Evolutionary conservation across 2,113 vertebrate species (phyloP).

Genomic region (Spea bombifrons): DNA sequence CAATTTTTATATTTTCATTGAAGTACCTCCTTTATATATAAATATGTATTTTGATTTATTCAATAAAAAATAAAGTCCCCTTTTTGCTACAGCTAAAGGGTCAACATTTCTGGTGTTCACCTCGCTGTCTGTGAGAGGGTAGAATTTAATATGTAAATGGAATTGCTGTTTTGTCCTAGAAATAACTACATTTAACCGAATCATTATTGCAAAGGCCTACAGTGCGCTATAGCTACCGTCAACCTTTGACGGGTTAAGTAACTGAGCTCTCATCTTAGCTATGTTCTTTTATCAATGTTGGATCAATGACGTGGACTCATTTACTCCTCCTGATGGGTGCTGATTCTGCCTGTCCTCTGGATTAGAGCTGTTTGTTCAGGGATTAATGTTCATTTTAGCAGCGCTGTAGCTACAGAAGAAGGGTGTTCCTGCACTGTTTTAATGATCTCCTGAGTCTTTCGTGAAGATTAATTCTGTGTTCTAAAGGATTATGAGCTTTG

Average conservation of each 20-base stretch:
- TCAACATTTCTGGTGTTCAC: no score
- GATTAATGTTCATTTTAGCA: slow-evolving; percentile 59
- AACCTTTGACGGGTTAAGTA: not conserved
- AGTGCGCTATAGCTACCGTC: not conserved
- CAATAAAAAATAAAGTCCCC: no score
- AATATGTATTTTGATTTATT: no score
- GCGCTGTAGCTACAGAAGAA: slow-evolving; percentile 19
- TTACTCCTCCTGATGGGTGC: slow-evolving; percentile 32
- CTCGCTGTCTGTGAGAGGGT: no score
- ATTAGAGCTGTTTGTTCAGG: slow-evolving; percentile 58
- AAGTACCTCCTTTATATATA: no score
- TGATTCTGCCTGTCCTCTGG: slow-evolving; percentile 27
- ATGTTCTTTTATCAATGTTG: slow-evolving; percentile 31
- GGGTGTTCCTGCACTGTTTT: slow-evolving; percentile 51
- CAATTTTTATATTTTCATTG: no score
- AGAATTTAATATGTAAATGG: slow-evolving; percentile 3
- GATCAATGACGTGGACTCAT: slow-evolving; percentile 39
- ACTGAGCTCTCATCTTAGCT: slow-evolving; percentile 1
- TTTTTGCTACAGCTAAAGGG: no score
- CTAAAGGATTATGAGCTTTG: slow-evolving; percentile 60
- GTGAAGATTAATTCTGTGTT: slow-evolving; percentile 59
- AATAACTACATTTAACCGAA: not conserved
- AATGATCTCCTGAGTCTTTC: slow-evolving; percentile 48
- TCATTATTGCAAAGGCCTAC: not conserved
- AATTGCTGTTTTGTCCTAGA: not conserved